Base-by-base conservation (phyloP, 2,888 invertebrate genomes). In the Loripinus fragilis region DNA sequence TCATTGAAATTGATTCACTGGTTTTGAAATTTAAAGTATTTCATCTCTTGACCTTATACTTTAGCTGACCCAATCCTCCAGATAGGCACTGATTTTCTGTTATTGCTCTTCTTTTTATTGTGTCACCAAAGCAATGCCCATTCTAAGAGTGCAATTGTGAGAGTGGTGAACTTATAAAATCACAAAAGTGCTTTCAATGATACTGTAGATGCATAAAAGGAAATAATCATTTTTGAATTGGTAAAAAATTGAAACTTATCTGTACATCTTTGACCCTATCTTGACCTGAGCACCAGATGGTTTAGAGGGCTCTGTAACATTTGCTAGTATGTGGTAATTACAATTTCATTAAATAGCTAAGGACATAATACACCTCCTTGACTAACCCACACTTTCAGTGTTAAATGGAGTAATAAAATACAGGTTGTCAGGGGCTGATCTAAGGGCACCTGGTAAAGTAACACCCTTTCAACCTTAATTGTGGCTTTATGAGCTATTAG, bases 251-350 rank as follows among this genome's bases (percentile, higher is more conserved):
- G 38, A 8, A 38, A 8, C 38, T 38, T 38, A 12, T 38, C 38
- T 38, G 38, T 5, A 38, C 7, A 8, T 12, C 38, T 17, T 5
- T 60, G 60, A 60, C 60, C 60, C 33, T 17, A 60, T 33, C 60
- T 33, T 60, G 60, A 60, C 60, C 60, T 60, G 33, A 60, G 33
- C 60, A 30, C 60, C 60, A 60, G 60, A 60, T 60, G 60, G 60
- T 33, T 33, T 33, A 33, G 33, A 33, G 60, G 17, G 60, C 33
- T 23, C 60, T 60, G 50, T 71, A 71, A 70, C 42, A 71, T 72
- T 76, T 48, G 41, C 38, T 67, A 71, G 60, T 71, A 71, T 76
- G 76, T 42, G 55, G 71, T 71, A 76, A 76, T 76, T 76, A 76
- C 71, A 76, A 72, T 45, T 71, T 71, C 71, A 76, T 76, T 71